Evolutionary conservation across 2,888 invertebrate species (phyloP).

Genomic region (Poecilus cupreus): DNA sequence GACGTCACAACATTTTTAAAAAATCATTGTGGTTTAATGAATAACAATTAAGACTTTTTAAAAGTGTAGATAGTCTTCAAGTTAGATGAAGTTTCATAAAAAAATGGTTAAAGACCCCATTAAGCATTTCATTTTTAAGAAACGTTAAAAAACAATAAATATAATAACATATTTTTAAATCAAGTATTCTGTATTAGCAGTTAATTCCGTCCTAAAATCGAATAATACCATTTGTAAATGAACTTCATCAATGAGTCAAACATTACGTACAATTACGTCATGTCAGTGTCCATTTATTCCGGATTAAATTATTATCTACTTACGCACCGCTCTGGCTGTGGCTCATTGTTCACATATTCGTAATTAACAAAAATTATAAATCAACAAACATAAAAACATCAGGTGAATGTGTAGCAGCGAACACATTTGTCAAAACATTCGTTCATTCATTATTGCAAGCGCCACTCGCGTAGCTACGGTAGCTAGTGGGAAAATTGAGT

Average conservation of each 20-base stretch:
- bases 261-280: not conserved
- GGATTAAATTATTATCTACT: not conserved
- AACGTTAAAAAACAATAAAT: no score
- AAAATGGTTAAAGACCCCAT: no score
- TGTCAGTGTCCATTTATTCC: not conserved
- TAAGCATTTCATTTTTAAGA: no score
- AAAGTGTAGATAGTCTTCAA: no score
- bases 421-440: not conserved
- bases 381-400: not conserved
- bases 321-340: not conserved
- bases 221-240: not conserved
- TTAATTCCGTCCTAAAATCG: not conserved
- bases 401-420: not conserved
- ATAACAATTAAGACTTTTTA: no score
- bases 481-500: not conserved
- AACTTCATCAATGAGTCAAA: not conserved
- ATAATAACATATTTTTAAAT: no score
- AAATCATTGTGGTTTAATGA: no score
- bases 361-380: not conserved
- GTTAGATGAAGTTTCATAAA: no score
- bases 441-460: not conserved
- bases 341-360: no score
- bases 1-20: no score
- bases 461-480: not conserved
- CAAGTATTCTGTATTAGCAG: no score